A percentile compares a stretch with the other conserved stretches of the same genome.
These are phyloP conservation scores for Nymphalis polychloros DNA, from an alignment of 2,888 invertebrate genomes.

Conservation along the genomic window DNA sequence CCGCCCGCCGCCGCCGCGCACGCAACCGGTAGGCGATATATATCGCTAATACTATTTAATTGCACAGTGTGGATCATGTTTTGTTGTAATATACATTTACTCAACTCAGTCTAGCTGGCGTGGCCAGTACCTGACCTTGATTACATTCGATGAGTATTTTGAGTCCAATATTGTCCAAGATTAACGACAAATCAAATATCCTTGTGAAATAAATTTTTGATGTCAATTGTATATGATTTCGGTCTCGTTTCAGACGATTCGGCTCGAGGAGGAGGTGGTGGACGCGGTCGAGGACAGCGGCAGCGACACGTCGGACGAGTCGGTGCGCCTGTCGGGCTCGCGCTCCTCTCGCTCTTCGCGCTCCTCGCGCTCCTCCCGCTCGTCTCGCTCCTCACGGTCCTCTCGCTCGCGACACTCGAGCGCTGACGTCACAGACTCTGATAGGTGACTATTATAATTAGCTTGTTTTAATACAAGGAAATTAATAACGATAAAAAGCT, in stretches of 20 bases:
- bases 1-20: slow-evolving; percentile 34
- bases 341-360: slow-evolving; percentile 38
- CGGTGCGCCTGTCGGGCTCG: slow-evolving; percentile 54
- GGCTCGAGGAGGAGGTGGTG: slow-evolving; percentile 42
- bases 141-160: too few relatives aligned
- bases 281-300: slow-evolving; percentile 49
- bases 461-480: too few relatives aligned
- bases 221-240: neutral
- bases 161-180: too few relatives aligned
- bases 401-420: slow-evolving; percentile 35
- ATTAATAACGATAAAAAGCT: too few relatives aligned
- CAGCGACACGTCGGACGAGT: slow-evolving; percentile 60
- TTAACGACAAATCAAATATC: too few relatives aligned
- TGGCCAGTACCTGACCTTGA: too few relatives aligned
- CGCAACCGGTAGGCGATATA: too few relatives aligned
- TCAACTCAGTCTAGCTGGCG: too few relatives aligned
- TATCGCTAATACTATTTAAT: too few relatives aligned
- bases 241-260: slow-evolving; percentile 29
- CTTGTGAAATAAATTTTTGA: too few relatives aligned
- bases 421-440: slow-evolving; percentile 40
- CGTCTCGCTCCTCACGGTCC: slow-evolving; percentile 37
- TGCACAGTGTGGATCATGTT: neutral
- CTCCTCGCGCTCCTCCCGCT: slow-evolving; percentile 33
- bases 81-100: too few relatives aligned
- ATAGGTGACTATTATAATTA: slow-evolving; percentile 24